Base-by-base conservation (phyloP, 2,797 vertebrate genomes). In the Muscicapa striata region DNA sequence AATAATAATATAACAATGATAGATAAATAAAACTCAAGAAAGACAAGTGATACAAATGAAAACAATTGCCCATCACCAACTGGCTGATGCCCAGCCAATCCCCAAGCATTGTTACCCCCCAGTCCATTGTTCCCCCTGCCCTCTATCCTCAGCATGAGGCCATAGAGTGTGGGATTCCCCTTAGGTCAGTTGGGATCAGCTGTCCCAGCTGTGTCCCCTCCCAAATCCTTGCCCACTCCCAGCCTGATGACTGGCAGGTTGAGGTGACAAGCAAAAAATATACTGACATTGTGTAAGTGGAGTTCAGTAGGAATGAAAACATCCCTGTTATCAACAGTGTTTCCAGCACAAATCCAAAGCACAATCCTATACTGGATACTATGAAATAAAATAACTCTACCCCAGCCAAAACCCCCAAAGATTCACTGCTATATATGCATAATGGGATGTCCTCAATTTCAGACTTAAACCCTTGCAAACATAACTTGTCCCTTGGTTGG, bases 241-340 rank as follows among this genome's bases (percentile, higher is more conserved):
- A 81, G 49, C 24, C 46, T 55, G 4, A 67, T 69, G 9, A 1
- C 67, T 82, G 57, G 15, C 12, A 11, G n/a, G 14, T 20, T 26
- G 17, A 26, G 15, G 11, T 43, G 41, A 61, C 76, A 45, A 40
- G 41, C 30, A 66, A 43, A 74, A 78, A 43, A 29, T 24, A 6
- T 58, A 38, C 48, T 70, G 41, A 32, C 5, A 4, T 1, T 3
- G 7, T 45, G 13, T 8, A 52, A 79, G 30, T 0, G 0, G 36
- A 34, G 46, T 32, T 86, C 38, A 70, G 21, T 38, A 20, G 2
- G 7, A 79, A 21, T 9, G 11, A n/a, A 70, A 52, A 55, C 30
- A 79, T 48, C 8, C 6, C 51, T 51, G 9, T 38, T 66, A 51
- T 10, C 30, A 79, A 13, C 27, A 24, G 11, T 9, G 14, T 78